Evolutionary conservation across 2,113 vertebrate genomes (phyloP), one percentile per base, ranked within the genome.

Genomic region (Pholis gunnellus): DNA sequence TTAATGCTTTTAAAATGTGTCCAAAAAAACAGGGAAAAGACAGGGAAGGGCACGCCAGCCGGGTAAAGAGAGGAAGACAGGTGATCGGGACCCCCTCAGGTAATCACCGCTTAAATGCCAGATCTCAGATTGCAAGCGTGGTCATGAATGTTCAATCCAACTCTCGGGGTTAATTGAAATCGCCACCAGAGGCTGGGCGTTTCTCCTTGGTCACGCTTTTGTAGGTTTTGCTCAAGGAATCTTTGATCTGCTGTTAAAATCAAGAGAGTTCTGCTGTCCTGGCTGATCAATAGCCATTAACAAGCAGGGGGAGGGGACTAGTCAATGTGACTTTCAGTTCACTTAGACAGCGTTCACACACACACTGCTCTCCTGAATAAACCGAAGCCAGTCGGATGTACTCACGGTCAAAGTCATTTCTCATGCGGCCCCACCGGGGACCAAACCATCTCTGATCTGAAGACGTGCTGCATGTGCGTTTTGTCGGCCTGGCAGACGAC

Each of bases 231-330:
- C 66, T 77, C 56, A 50, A 85, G 64, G 80, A 57, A 82, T 82
- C 57, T 87, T 89, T 87, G 77, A 86, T 87, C 78, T 59, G 77
- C 69, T 54, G 38, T 67, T 29, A 78, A 52, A 86, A 76, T 65
- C 70, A 15, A 38, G 63, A 20, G 60, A 61, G 67, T 60, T 65
- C 50, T 82, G 81, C 78, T 42, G 67, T 79, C 50, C 67, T 79
- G 38, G 70, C 63, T 75, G 74, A 89, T 91, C 88, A 83, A 86
- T 89, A 89, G 68, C 64, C 82, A 83, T 89, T 89, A 86, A 79
- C 20, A 22, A 84, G 65, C 63, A 5, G 22, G 22, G 22, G 20
- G 17, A 5, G 6, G 20, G 11, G 22, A 22, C 13, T 1, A 64
- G 18, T 73, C 61, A 87, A 90, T 72, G 88, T 91, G 81, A 86